These are phyloP conservation scores for Phylloscopus whistleri DNA, from an alignment of 2,113 vertebrate genomes.

Conservation along the genomic window DNA sequence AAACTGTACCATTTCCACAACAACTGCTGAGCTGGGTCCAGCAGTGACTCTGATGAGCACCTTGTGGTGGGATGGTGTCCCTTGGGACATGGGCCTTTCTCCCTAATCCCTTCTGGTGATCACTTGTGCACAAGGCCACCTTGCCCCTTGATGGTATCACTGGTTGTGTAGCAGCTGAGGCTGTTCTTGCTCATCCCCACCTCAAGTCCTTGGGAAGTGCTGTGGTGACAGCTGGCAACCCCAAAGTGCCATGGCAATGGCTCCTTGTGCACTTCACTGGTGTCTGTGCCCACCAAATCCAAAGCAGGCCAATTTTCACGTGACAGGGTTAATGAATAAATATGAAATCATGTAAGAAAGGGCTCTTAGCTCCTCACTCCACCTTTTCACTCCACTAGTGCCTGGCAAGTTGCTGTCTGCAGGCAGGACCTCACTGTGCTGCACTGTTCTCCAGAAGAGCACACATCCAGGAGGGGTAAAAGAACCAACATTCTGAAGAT, in stretches of 20 bases:
- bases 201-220: not conserved
- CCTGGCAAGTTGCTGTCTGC: not conserved
- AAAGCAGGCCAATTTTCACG: not conserved
- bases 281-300: not conserved
- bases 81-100: fast-evolving
- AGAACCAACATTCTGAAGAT: not conserved
- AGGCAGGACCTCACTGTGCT: not conserved
- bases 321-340: not conserved
- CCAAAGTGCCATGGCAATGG: not conserved
- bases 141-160: not conserved
- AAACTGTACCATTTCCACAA: not conserved
- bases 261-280: not conserved
- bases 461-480: not conserved
- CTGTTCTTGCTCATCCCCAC: not conserved
- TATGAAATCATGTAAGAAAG: not conserved
- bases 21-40: not conserved
- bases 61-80: not conserved
- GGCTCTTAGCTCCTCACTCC: not conserved
- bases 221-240: not conserved
- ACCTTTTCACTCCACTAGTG: not conserved
- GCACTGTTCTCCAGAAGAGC: fast-evolving
- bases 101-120: not conserved
- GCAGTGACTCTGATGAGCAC: not conserved
- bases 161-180: not conserved
- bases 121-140: not conserved